These are phyloP conservation scores for Napeogenes sylphis DNA, from an alignment of 2,888 invertebrate species.

Conservation along the genomic window DNA sequence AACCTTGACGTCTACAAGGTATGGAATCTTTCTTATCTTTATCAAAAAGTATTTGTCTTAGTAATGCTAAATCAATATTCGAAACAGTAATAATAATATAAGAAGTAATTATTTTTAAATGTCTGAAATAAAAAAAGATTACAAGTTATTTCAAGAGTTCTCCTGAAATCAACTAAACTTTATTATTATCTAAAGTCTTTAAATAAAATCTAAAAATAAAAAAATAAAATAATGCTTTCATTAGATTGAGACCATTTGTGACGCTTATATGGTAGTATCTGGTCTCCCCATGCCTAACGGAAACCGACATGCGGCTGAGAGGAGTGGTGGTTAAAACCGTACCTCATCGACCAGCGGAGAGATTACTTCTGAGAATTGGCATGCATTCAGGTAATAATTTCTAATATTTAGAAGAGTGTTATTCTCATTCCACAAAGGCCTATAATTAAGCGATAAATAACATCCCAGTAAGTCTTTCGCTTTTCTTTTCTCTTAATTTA, in stretches of 20 bases:
- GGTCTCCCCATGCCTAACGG: slow-evolving; percentile 96
- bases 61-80: too few relatives aligned
- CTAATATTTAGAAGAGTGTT: background rate
- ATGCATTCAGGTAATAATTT: slow-evolving; percentile 85
- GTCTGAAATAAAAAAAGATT: too few relatives aligned
- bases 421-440: too few relatives aligned
- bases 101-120: too few relatives aligned
- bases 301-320: slow-evolving; percentile 91
- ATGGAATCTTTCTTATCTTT: slow-evolving; percentile 3
- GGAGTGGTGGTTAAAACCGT: slow-evolving; percentile 93
- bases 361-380: slow-evolving; percentile 93
- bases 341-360: slow-evolving; percentile 91
- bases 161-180: background rate
- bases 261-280: slow-evolving; percentile 91
- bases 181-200: background rate
- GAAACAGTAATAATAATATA: too few relatives aligned
- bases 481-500: too few relatives aligned
- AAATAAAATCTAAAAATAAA: too few relatives aligned
- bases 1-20: slow-evolving; percentile 98
- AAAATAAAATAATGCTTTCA: background rate
- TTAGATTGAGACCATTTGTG: slow-evolving; percentile 91
- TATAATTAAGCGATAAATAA: too few relatives aligned
- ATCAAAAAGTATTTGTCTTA: too few relatives aligned
- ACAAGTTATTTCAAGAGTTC: too few relatives aligned
- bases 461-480: too few relatives aligned